These are phyloP conservation scores for Minunthozetes semirufus DNA, from an alignment of 2,888 invertebrate species.

Conservation along the genomic window DNA sequence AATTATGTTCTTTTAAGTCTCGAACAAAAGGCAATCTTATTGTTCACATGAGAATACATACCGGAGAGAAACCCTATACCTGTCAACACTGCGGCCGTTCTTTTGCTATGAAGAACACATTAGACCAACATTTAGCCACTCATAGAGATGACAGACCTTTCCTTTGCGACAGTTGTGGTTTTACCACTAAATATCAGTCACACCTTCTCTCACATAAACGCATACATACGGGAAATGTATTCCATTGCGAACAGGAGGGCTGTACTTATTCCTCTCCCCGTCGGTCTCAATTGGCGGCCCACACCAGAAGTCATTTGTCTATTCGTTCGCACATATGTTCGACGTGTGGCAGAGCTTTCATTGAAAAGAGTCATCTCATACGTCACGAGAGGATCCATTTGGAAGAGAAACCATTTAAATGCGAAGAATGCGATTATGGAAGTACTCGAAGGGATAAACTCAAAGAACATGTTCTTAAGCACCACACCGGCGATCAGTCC, in stretches of 20 bases:
- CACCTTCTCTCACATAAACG: slow-evolving; percentile 60
- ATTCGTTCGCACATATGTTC: slow-evolving; percentile 55
- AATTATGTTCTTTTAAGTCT: slow-evolving; percentile 57
- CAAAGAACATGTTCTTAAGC: slow-evolving; percentile 54
- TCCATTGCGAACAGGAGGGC: slow-evolving; percentile 57
- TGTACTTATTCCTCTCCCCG: slow-evolving; percentile 61
- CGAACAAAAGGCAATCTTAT: slow-evolving; percentile 56
- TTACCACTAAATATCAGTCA: slow-evolving; percentile 60
- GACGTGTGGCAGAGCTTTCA: slow-evolving; percentile 58
- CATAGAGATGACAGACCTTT: slow-evolving; percentile 57
- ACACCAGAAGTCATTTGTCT: slow-evolving; percentile 57
- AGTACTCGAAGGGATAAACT: slow-evolving; percentile 60
- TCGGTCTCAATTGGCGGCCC: slow-evolving; percentile 59
- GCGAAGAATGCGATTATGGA: slow-evolving; percentile 57
- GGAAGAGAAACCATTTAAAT: slow-evolving; percentile 58
- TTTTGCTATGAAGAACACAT: slow-evolving; percentile 56
- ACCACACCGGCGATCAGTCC: slow-evolving; percentile 48
- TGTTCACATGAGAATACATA: slow-evolving; percentile 57
- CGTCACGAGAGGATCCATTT: slow-evolving; percentile 62
- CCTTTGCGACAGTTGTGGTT: slow-evolving; percentile 61
- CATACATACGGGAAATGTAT: slow-evolving; percentile 59
- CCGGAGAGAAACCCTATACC: slow-evolving; percentile 55
- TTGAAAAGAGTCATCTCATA: slow-evolving; percentile 61
- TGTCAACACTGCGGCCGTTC: slow-evolving; percentile 57
- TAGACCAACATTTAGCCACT: slow-evolving; percentile 56